These are phyloP conservation scores for Oxyteleia sp. DNA, from an alignment of 2,888 invertebrate genomes.

Conservation along the genomic window DNA sequence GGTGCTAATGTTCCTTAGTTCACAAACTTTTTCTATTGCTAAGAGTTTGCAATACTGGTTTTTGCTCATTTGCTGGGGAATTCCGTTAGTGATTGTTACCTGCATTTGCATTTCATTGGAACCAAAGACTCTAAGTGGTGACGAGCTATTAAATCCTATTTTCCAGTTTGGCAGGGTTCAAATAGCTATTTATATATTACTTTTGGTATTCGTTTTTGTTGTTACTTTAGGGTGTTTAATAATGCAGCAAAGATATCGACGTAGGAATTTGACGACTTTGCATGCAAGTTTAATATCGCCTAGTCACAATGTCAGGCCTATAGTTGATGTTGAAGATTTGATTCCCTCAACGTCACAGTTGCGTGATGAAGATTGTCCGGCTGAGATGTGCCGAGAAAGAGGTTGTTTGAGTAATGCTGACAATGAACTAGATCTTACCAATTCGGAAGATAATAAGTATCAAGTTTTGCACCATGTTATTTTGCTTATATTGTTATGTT, in stretches of 20 bases:
- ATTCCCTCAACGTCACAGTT: conserved; percentile 76
- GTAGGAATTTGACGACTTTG: conserved; percentile 88
- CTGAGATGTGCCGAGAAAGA: conserved; percentile 80
- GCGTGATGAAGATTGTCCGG: conserved; percentile 78
- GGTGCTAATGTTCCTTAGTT: conserved; percentile 94
- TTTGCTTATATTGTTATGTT: conserved; percentile 92
- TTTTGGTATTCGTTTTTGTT: conserved; percentile 94
- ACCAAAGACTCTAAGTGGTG: conserved; percentile 87
- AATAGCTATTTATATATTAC: conserved; percentile 92
- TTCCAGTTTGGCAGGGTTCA: conserved; percentile 93
- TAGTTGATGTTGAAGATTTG: conserved; percentile 87
- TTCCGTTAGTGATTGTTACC: conserved; percentile 91
- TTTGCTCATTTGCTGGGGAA: conserved; percentile 89
- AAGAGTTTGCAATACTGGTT: conserved; percentile 92
- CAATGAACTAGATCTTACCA: conserved; percentile 79
- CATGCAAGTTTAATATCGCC: conserved; percentile 75
- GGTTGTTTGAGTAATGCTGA: conserved; percentile 82
- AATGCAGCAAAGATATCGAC: conserved; percentile 93
- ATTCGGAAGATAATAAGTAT: conserved; percentile 89
- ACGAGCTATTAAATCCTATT: conserved; percentile 91
- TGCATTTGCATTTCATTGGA: conserved; percentile 90
- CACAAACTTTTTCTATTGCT: conserved; percentile 94
- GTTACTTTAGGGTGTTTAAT: conserved; percentile 94
- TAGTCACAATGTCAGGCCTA: conserved; percentile 69
- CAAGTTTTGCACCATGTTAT: conserved; percentile 94